A percentile compares a stretch with the other conserved stretches of the same genome.
phyloP scores from a whole-genome alignment of 2,797 vertebrate species.

The Clarias pachynema region DNA sequence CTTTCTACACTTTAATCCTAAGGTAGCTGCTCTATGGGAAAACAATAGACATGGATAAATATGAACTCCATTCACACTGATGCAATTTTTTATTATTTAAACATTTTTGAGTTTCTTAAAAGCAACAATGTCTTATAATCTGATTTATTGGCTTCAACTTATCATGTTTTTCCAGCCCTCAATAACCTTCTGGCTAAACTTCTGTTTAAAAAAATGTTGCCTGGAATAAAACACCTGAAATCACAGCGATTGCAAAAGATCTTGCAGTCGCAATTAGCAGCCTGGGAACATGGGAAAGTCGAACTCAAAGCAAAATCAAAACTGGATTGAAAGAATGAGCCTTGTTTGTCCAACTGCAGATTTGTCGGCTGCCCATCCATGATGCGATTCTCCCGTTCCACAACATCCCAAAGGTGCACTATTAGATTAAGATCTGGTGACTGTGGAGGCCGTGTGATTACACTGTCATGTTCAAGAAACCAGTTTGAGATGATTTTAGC shows the following conservation, averaged over 20 bases:
- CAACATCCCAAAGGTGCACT: too few relatives aligned
- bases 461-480: too few relatives aligned
- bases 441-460: too few relatives aligned
- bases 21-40: not conserved
- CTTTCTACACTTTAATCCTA: not conserved
- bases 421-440: too few relatives aligned
- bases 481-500: too few relatives aligned
- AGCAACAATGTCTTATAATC: not conserved
- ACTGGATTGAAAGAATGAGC: not conserved
- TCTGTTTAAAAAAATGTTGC: not conserved
- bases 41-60: not conserved
- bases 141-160: slow-evolving; percentile 8
- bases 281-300: slow-evolving; percentile 1
- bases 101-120: not conserved
- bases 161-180: slow-evolving; percentile 14
- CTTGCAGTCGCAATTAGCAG: not conserved
- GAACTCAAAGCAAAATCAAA: not conserved
- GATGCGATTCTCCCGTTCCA: too few relatives aligned
- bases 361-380: too few relatives aligned
- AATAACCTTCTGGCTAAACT: slow-evolving; percentile 16
- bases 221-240: slow-evolving; percentile 1
- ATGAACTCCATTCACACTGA: not conserved
- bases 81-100: not conserved
- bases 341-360: not conserved
- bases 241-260: not conserved